Percentiles rank a stretch among this genome's conserved stretches.
Evolutionary conservation across 2,888 invertebrate species (phyloP).

Genomic region (Chaetogeoica ovagalla): DNA sequence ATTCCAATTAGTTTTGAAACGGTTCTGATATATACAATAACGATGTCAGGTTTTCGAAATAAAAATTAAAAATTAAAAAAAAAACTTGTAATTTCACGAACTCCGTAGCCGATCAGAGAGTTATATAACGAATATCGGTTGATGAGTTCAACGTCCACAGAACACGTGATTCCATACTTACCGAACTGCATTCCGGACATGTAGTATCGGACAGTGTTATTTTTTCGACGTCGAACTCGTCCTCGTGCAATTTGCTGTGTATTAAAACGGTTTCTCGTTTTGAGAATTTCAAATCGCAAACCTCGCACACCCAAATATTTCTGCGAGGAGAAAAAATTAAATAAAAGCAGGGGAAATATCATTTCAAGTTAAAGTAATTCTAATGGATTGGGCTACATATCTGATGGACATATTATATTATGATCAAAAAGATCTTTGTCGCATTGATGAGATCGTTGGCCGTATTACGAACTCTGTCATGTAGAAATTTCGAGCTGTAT

Average conservation of each 20-base stretch:
- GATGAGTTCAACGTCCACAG: neutral
- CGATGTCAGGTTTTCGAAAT: neutral
- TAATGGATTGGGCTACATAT: too few relatives aligned
- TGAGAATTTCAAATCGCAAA: constrained; percentile 60
- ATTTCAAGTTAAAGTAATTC: too few relatives aligned
- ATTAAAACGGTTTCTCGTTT: constrained; percentile 62
- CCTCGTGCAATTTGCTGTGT: constrained; percentile 63
- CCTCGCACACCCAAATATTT: constrained; percentile 59
- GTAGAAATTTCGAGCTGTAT: too few relatives aligned
- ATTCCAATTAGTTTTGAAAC: neutral
- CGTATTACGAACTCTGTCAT: too few relatives aligned
- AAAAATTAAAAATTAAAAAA: neutral
- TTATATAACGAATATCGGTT: too few relatives aligned
- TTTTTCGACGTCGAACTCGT: constrained; percentile 58
- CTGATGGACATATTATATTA: too few relatives aligned
- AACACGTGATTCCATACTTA: constrained; percentile 41
- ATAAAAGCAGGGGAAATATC: too few relatives aligned
- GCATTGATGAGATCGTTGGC: too few relatives aligned
- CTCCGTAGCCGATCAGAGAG: too few relatives aligned
- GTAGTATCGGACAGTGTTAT: constrained; percentile 39
- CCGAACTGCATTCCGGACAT: constrained; percentile 53
- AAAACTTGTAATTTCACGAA: too few relatives aligned
- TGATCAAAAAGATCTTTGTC: too few relatives aligned
- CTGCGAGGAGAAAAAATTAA: constrained; percentile 21
- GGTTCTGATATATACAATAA: neutral